A percentile compares a stretch with the other conserved stretches of the same genome.
phyloP scores from a whole-genome alignment of 1,140 invertebrate genomes.

The Formica selysi region DNA sequence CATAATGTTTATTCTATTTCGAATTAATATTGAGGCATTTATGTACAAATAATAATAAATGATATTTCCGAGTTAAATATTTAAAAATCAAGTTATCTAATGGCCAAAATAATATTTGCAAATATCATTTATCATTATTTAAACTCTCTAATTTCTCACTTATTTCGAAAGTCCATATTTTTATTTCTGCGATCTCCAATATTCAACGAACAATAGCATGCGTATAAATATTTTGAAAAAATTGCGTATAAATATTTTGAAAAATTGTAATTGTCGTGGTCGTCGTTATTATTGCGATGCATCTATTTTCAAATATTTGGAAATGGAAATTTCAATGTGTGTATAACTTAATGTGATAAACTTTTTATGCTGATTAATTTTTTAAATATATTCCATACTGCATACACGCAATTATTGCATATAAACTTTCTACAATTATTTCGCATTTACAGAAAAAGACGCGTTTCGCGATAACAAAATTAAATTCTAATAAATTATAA shows the following conservation, averaged over 20 bases:
- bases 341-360: not conserved
- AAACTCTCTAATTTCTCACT: not conserved
- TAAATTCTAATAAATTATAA: not conserved
- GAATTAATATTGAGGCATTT: not conserved
- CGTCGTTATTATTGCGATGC: not conserved
- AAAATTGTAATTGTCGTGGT: not conserved
- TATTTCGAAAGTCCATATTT: not conserved
- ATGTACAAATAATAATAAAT: not conserved
- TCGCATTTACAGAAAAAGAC: not conserved
- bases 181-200: not conserved
- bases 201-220: not conserved
- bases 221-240: not conserved
- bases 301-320: not conserved
- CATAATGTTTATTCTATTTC: not conserved
- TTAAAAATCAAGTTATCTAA: not conserved
- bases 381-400: not conserved
- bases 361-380: constrained; percentile 1
- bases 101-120: not conserved
- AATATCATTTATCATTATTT: not conserved
- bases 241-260: not conserved
- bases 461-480: not conserved
- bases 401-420: not conserved
- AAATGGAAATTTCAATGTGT: not conserved
- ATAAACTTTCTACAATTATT: not conserved
- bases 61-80: constrained; percentile 12